Evolutionary conservation across 92 coral and sea anemone genomes (phyloP), one percentile per base, ranked within the genome.

Genomic region (Muricea muricata): DNA sequence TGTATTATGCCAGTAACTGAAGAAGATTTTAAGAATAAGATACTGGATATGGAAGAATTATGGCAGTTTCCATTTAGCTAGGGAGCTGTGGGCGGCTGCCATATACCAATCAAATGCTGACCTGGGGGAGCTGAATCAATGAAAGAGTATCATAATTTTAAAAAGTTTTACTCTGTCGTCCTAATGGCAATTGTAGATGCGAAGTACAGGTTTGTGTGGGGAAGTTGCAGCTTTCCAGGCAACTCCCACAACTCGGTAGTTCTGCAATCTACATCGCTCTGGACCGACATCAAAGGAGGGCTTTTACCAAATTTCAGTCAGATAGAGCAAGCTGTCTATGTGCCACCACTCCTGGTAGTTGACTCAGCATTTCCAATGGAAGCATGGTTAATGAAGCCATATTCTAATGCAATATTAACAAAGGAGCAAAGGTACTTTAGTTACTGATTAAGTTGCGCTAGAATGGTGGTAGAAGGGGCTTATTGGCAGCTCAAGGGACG

Each of bases 171-270:
- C 73, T 84, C 79, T 13, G 75, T 85, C 55, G 87, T 89, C 10
- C 68, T 89, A 30, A 89, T 89, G 89, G 92, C 63, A 12, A 89
- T 85, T 86, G 87, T 89, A 12, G 89, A 85, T 73, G 80, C 89
- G 15, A 85, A 89, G 24, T 70, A 26, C 13, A 46, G 75, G 28
- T 85, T 89, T 45, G 57, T 85, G 29, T 89, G 89, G 89, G 89
- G 74, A 55, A 72, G 86, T 50, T 67, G 79, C 80, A 89, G 92
- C 29, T 80, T 77, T 78, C 89, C 85, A 14, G 87, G 84, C 17
- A 84, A 57, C 61, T 30, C 45, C 10, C 82, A 73, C 25, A 63
- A 84, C 54, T 84, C 80, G 6, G 23, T 73, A 6, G 73, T 84
- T 7, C 28, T 73, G 13, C 39, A 55, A 32, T 52, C 75, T 55